phyloP scores from a whole-genome alignment of 2,888 invertebrate genomes.

The Sesamia inferens region DNA sequence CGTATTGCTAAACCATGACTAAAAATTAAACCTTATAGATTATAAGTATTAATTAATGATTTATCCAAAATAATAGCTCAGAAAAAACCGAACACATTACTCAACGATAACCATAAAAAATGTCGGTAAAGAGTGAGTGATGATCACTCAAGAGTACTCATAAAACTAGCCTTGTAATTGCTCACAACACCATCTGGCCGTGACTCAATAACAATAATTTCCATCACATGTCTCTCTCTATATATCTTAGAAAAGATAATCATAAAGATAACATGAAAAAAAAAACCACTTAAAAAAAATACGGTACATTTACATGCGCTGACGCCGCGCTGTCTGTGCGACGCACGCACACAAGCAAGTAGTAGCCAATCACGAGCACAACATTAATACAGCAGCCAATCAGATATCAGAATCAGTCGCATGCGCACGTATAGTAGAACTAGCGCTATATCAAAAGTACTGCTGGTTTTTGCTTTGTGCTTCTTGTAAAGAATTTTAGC shows the following conservation, averaged over 20 bases:
- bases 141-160: background rate
- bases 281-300: slow-evolving; percentile 6
- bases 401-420: background rate
- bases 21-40: too few relatives aligned
- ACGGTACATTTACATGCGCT: slow-evolving; percentile 11
- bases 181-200: slow-evolving; percentile 1
- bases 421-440: background rate
- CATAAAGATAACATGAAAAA: slow-evolving; percentile 44
- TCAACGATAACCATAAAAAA: slow-evolving; percentile 5
- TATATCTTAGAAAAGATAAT: slow-evolving; percentile 27
- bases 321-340: slow-evolving; percentile 59
- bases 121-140: slow-evolving; percentile 6
- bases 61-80: background rate
- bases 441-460: slow-evolving; percentile 19
- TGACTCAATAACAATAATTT: slow-evolving; percentile 20
- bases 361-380: slow-evolving; percentile 18
- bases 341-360: slow-evolving; percentile 14
- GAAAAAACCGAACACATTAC: slow-evolving; percentile 3
- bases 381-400: slow-evolving; percentile 21
- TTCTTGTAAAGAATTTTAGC: too few relatives aligned
- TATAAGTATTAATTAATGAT: background rate
- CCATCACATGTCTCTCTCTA: slow-evolving; percentile 14
- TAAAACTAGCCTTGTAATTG: slow-evolving; percentile 9
- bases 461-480: background rate
- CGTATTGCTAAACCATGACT: too few relatives aligned